These are phyloP conservation scores for Drosophila silvestris DNA, from an alignment of 2,888 invertebrate species.

Conservation along the genomic window DNA sequence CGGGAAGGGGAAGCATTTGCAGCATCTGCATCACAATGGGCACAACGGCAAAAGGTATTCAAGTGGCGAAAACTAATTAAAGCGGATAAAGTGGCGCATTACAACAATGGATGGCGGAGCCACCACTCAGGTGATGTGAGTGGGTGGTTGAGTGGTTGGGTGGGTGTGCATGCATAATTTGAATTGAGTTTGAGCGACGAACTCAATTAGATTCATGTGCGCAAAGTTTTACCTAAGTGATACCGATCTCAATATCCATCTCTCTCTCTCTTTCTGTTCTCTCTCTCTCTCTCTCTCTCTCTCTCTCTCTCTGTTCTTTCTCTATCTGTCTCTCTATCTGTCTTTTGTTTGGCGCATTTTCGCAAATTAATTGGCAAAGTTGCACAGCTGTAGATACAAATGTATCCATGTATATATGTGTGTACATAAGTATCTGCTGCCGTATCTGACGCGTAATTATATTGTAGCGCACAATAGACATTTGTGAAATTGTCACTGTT, in stretches of 20 bases:
- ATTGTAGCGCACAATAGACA: conserved; percentile 74
- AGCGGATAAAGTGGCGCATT: conserved; percentile 80
- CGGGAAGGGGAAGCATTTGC: conserved; percentile 71
- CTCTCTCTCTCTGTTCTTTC: background rate
- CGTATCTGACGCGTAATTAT: conserved; percentile 66
- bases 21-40: conserved; percentile 77
- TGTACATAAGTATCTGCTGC: conserved; percentile 50
- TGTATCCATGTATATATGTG: conserved; percentile 31
- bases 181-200: conserved; percentile 74
- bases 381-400: conserved; percentile 57
- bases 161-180: conserved; percentile 70
- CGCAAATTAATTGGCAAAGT: conserved; percentile 80
- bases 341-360: conserved; percentile 65
- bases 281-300: background rate
- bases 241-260: conserved; percentile 58
- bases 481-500: conserved; percentile 83
- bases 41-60: conserved; percentile 54
- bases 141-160: background rate
- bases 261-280: conserved; percentile 13
- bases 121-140: conserved; percentile 12
- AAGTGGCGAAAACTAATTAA: conserved; percentile 82
- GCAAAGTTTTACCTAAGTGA: conserved; percentile 73
- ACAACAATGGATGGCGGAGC: conserved; percentile 68
- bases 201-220: conserved; percentile 78
- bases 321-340: conserved; percentile 10